Evolutionary conservation across 2,113 vertebrate genomes (phyloP), one percentile per base, ranked within the genome.

Genomic region (Equus przewalskii): DNA sequence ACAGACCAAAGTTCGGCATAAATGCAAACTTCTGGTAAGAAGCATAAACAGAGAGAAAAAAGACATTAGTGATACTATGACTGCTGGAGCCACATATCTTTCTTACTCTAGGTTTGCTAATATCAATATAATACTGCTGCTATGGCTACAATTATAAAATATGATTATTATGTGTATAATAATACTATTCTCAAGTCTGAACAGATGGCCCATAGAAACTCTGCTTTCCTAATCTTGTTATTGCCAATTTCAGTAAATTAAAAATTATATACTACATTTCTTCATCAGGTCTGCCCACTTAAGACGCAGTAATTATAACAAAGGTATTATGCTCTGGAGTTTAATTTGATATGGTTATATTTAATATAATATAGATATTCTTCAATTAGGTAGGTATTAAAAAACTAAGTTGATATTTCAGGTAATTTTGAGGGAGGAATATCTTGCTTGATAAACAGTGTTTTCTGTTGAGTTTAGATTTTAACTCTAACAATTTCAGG

Each of bases 201-300:
- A 87, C 49, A 97, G 44, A 89, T 69, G 67, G 11, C 36, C 41
- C 46, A 89, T 41, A 80, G 60, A 85, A 90, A 91, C n/a, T 30
- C 16, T 84, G 2, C 22, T 94, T 97, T 87, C 26, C 36, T 94
- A 93, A 96, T 91, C 26, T 36, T 90, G 26, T 96, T 95, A 89
- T 14, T 64, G 33, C 36, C 26, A 75, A 83, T 70, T 80, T 90
- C 46, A 93, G 85, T 89, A 76, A 82, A 87, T 79, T 95, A 96
- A 95, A 93, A 91, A 82, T 58, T 85, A 81, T 28, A 73, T 94
- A 72, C 49, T 82, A 89, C 10, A 60, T 72, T 11, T 62, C 79
- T 96, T 88, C 26, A 67, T 18, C 14, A 51, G 16, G 41, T 90
- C 67, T 95, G 24, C 19, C 33, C 73, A 89, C 65, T 93, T 97